Percentiles rank a stretch among this genome's conserved stretches.
Conservation (phyloP, 1,140 invertebrate species). For the Liolophura sinensis region DNA sequence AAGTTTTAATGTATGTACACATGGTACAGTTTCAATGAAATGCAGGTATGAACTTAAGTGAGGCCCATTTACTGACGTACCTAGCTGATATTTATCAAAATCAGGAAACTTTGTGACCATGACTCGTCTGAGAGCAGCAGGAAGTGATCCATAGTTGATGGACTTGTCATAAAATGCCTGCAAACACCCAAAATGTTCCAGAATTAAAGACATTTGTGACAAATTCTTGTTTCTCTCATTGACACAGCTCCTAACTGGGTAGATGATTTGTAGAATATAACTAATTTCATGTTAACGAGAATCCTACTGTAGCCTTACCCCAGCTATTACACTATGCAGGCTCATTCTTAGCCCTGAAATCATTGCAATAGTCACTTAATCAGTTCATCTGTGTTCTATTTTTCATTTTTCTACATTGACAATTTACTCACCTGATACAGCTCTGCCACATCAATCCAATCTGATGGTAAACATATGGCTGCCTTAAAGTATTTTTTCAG, state of each 20-base stretch:
- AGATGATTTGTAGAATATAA: no score
- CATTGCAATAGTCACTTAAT: not conserved
- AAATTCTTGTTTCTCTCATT: no score
- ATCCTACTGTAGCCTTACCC: no score
- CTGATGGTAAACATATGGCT: constrained; percentile 57
- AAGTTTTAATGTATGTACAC: not conserved
- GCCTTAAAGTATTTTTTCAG: constrained; percentile 57
- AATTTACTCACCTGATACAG: constrained; percentile 49
- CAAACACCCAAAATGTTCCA: constrained; percentile 9
- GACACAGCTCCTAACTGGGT: no score
- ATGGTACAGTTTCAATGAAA: not conserved
- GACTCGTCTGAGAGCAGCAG: constrained; percentile 54
- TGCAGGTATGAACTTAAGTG: not conserved
- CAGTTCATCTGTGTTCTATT: not conserved
- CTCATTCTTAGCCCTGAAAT: no score
- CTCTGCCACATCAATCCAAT: constrained; percentile 63
- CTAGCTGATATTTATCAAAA: constrained; percentile 62
- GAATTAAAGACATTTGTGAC: no score
- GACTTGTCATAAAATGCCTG: constrained; percentile 50
- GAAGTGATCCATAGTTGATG: constrained; percentile 52
- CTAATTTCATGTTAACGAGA: no score
- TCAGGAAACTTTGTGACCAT: constrained; percentile 59
- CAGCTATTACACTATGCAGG: no score
- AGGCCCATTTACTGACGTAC: constrained; percentile 31
- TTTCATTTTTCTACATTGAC: no score